A percentile compares a stretch with the other conserved stretches of the same genome.
These are phyloP conservation scores for Drosophila robusta DNA, from an alignment of 2,888 invertebrate genomes.

Conservation along the genomic window DNA sequence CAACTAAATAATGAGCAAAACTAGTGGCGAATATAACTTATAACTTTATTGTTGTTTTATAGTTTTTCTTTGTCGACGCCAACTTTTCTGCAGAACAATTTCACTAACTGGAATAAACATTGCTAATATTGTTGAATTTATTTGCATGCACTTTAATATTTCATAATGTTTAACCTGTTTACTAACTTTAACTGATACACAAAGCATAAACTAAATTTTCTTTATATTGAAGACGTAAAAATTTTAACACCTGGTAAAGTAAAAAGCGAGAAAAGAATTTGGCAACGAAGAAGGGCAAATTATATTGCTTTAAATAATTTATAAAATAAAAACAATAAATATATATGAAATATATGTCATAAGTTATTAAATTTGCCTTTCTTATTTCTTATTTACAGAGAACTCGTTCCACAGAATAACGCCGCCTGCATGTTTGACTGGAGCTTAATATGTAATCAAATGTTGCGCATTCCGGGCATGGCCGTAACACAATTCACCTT, in stretches of 20 bases:
- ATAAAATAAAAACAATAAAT: no score
- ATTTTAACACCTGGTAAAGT: no score
- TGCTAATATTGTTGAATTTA: not conserved
- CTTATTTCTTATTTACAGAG: not conserved
- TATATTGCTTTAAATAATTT: no score
- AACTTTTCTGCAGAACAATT: not conserved
- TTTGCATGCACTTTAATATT: not conserved
- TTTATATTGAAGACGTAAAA: no score
- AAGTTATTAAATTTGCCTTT: not conserved
- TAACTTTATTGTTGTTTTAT: not conserved
- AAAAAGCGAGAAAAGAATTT: no score
- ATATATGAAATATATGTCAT: no score
- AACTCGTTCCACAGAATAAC: not conserved
- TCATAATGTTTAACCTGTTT: no score
- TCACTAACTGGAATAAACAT: not conserved
- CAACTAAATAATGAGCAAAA: not conserved
- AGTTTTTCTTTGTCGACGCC: not conserved
- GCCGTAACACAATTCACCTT: slow-evolving; percentile 47
- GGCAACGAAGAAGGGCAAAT: no score
- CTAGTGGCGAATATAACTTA: not conserved
- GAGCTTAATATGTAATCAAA: slow-evolving; percentile 61
- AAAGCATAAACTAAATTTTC: no score
- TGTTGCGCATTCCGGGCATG: slow-evolving; percentile 22
- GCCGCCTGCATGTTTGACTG: not conserved
- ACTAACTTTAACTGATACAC: no score